These are phyloP conservation scores for Anneissia japonica DNA, from an alignment of 35 echinoderm and acorn worm species.

Conservation along the genomic window DNA sequence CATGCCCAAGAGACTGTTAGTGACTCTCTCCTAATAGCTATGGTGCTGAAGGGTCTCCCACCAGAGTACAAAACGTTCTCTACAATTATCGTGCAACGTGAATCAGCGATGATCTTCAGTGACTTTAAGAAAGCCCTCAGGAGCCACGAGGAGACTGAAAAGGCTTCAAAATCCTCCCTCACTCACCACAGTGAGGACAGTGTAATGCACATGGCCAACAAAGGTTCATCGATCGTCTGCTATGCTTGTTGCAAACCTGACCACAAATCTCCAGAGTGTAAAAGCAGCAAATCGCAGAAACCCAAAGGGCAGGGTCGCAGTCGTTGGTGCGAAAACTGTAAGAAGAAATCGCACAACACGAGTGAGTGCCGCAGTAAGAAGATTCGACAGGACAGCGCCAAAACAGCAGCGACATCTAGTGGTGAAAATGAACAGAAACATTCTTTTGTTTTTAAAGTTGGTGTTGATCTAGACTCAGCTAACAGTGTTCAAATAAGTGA, in stretches of 20 bases:
- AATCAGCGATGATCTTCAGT: constrained; percentile 16
- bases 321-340: constrained; percentile 29
- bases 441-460: too few species aligned
- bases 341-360: neutral
- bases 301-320: neutral
- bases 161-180: neutral
- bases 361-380: constrained; percentile 33
- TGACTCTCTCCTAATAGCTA: constrained; percentile 24
- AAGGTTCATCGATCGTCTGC: constrained; percentile 6
- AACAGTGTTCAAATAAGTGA: too few species aligned
- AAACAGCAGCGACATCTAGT: too few species aligned
- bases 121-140: constrained; percentile 29
- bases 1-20: constrained; percentile 2
- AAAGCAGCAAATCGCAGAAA: constrained; percentile 7
- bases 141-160: constrained; percentile 35
- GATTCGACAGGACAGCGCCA: neutral
- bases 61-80: constrained; percentile 18
- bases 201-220: neutral
- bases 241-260: constrained; percentile 19
- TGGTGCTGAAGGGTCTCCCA: constrained; percentile 34
- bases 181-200: neutral
- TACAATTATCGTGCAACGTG: constrained; percentile 8
- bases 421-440: too few species aligned
- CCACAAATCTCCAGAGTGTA: constrained; percentile 20
- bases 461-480: too few species aligned